Percentiles rank a stretch among this genome's conserved stretches.
Evolutionary conservation across 2,888 invertebrate species (phyloP).

Genomic region (Caenorhabditis panamensis): DNA sequence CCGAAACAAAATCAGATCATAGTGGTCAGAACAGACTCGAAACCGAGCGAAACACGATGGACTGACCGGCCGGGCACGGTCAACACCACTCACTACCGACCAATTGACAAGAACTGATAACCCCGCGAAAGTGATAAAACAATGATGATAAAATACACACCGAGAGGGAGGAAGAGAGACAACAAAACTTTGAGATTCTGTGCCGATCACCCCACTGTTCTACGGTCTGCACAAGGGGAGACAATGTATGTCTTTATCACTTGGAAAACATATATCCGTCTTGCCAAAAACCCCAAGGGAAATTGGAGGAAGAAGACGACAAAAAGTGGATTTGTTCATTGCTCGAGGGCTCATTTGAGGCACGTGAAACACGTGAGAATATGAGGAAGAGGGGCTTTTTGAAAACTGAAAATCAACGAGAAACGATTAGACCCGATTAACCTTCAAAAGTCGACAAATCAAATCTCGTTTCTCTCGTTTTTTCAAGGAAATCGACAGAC

Average conservation of each 20-base stretch:
- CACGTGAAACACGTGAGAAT: not conserved
- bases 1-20: not conserved
- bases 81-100: slow-evolving; percentile 35
- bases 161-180: too few species aligned
- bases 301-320: not conserved
- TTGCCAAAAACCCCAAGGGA: not conserved
- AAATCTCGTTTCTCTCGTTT: slow-evolving; percentile 1
- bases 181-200: slow-evolving; percentile 11
- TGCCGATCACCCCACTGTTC: slow-evolving; percentile 20
- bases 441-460: slow-evolving; percentile 10
- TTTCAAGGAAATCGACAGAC: not conserved
- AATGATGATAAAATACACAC: slow-evolving; percentile 10
- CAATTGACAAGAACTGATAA: slow-evolving; percentile 22
- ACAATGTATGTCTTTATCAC: slow-evolving; percentile 8
- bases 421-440: not conserved
- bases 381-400: too few species aligned
- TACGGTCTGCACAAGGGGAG: not conserved
- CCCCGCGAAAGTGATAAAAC: slow-evolving; percentile 30
- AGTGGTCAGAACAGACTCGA: slow-evolving; percentile 3
- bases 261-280: slow-evolving; percentile 11
- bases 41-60: not conserved
- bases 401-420: not conserved
- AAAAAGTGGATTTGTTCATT: slow-evolving; percentile 10
- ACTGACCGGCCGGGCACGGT: slow-evolving; percentile 20
- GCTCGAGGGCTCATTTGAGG: slow-evolving; percentile 8